These are phyloP conservation scores for Aleiodes alternator DNA, from an alignment of 2,888 invertebrate genomes.

Conservation along the genomic window DNA sequence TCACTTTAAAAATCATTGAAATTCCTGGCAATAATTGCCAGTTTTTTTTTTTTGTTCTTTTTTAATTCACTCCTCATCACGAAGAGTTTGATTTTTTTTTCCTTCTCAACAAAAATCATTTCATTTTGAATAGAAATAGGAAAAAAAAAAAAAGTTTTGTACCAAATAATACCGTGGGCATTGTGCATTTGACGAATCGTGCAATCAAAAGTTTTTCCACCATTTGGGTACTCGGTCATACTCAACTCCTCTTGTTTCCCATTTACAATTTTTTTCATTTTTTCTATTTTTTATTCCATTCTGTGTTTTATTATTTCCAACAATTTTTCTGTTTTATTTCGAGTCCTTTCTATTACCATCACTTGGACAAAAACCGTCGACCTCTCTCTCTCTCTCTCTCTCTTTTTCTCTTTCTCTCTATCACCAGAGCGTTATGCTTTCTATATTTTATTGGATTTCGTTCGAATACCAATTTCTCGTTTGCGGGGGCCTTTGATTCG, in stretches of 20 bases:
- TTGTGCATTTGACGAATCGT: slow-evolving; percentile 65
- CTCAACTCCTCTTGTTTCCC: slow-evolving; percentile 47
- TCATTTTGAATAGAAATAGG: not conserved
- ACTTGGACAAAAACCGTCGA: slow-evolving; percentile 57
- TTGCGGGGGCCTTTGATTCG: slow-evolving; percentile 57
- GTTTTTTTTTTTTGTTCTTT: slow-evolving; percentile 4
- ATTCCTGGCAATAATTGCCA: not conserved
- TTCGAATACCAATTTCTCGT: slow-evolving; percentile 63
- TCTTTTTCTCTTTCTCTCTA: slow-evolving; percentile 42
- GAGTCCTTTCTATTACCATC: slow-evolving; percentile 47
- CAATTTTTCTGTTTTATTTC: slow-evolving; percentile 35
- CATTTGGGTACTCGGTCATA: slow-evolving; percentile 57
- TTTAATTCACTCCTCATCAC: not conserved
- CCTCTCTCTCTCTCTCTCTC: slow-evolving; percentile 54
- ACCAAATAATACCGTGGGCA: slow-evolving; percentile 43
- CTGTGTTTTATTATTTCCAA: slow-evolving; percentile 23
- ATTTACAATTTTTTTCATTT: slow-evolving; percentile 34
- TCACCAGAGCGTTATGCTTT: slow-evolving; percentile 54
- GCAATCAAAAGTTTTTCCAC: slow-evolving; percentile 67
- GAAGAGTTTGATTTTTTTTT: not conserved
- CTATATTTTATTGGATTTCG: slow-evolving; percentile 64
- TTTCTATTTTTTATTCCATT: not conserved
- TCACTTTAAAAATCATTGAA: not conserved
- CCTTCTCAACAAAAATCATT: not conserved
- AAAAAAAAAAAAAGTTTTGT: slow-evolving; percentile 19